A percentile compares a stretch with the other conserved stretches of the same genome.
These are phyloP conservation scores for Mastomys coucha DNA, from an alignment of 2,113 vertebrate genomes.

Conservation along the genomic window DNA sequence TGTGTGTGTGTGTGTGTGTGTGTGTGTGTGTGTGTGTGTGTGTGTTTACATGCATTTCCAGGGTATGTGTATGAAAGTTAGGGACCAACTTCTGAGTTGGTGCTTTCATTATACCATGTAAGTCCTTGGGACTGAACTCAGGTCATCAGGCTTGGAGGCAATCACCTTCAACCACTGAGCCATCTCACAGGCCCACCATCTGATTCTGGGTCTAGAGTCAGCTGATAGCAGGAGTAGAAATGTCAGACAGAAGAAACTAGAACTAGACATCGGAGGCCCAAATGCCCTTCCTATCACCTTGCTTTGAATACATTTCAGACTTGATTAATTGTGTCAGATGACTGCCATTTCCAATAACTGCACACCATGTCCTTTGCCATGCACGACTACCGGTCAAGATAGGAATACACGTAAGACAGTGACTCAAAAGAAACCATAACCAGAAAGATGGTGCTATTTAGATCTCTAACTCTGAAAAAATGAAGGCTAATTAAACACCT, in stretches of 20 bases:
- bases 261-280: neutral
- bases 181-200: neutral
- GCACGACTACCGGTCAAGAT: neutral
- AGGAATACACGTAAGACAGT: neutral
- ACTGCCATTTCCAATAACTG: neutral
- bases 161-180: no score
- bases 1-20: neutral
- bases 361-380: neutral
- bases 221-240: neutral
- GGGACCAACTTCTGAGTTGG: neutral
- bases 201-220: neutral
- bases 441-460: neutral
- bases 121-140: neutral
- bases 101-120: neutral
- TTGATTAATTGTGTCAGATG: neutral
- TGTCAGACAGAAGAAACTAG: no score
- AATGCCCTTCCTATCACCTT: neutral
- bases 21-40: neutral
- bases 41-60: neutral
- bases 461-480: slow-evolving; percentile 15
- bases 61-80: neutral
- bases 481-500: slow-evolving; percentile 24
- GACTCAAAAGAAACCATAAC: neutral
- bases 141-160: no score
- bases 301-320: neutral